Evolutionary conservation across 2,888 invertebrate species (phyloP).

Genomic region (Caenorhabditis drosophilae): DNA sequence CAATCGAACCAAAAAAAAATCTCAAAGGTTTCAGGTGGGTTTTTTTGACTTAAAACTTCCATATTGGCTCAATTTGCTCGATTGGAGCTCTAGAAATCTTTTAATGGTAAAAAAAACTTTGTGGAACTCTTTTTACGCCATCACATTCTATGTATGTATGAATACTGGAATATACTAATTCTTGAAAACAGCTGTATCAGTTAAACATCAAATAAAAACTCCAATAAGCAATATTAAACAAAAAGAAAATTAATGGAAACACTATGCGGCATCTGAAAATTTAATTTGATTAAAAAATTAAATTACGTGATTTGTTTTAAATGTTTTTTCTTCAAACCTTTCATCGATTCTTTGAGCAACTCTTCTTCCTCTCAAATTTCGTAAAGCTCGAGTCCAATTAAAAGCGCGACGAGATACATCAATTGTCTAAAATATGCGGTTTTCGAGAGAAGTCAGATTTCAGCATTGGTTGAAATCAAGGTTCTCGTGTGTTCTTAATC

Average conservation of each 20-base stretch:
- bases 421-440: conserved; percentile 42
- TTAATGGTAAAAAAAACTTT: too few relatives aligned
- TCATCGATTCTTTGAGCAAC: conserved; percentile 66
- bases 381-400: conserved; percentile 57
- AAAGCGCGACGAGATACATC: conserved; percentile 59
- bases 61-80: too few relatives aligned
- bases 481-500: too few relatives aligned
- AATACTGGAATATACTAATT: too few relatives aligned
- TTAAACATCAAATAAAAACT: conserved; percentile 56
- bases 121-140: too few relatives aligned
- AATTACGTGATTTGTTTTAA: background rate
- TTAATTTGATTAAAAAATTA: background rate
- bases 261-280: conserved; percentile 54
- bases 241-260: conserved; percentile 62
- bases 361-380: conserved; percentile 61
- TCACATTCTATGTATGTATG: too few relatives aligned
- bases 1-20: too few relatives aligned
- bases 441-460: too few relatives aligned
- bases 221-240: conserved; percentile 67
- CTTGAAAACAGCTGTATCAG: too few relatives aligned
- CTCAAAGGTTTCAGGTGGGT: too few relatives aligned
- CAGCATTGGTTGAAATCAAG: background rate
- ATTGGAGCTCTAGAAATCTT: too few relatives aligned
- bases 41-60: too few relatives aligned
- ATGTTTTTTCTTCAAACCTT: conserved; percentile 13